Conservation (phyloP, 2,113 vertebrate species). For the Silurus asotus region DNA sequence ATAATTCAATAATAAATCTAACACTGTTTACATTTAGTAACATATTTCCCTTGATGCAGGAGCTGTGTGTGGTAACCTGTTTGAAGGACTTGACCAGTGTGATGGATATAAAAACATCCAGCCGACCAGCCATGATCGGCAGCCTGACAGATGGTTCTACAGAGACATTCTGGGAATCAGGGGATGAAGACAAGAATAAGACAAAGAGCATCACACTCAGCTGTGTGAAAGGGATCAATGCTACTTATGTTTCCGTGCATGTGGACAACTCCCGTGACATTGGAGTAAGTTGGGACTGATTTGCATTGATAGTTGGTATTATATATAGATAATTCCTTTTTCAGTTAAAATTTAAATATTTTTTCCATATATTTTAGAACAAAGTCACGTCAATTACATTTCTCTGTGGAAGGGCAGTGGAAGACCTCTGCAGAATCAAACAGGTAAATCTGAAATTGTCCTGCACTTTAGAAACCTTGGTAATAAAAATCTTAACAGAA, state of each 20-base stretch:
- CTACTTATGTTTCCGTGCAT: constrained; percentile 89
- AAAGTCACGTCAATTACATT: constrained; percentile 98
- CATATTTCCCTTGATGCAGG: constrained; percentile 66
- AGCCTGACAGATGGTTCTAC: constrained; percentile 97
- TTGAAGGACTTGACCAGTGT: constrained; percentile 95
- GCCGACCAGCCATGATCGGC: constrained; percentile 97
- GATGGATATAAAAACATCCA: constrained; percentile 97
- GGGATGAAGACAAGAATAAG: constrained; percentile 99
- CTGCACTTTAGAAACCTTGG: background rate
- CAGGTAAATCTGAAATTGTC: constrained; percentile 75
- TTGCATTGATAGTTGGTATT: background rate
- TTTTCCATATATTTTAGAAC: constrained; percentile 77
- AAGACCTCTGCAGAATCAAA: constrained; percentile 97
- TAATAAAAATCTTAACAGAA: background rate
- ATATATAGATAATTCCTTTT: background rate
- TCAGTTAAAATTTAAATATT: background rate
- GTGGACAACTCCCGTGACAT: constrained; percentile 98
- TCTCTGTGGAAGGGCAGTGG: constrained; percentile 90
- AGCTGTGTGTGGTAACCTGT: constrained; percentile 90
- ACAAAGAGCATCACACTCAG: constrained; percentile 96
- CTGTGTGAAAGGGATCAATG: constrained; percentile 95
- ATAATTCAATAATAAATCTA: background rate
- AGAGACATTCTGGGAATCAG: constrained; percentile 98
- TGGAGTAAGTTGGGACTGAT: constrained; percentile 79
- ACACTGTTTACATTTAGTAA: background rate